Percentiles rank a stretch among this genome's conserved stretches.
Evolutionary conservation across 2,113 vertebrate species (phyloP).

Genomic region (Sturnira hondurensis): DNA sequence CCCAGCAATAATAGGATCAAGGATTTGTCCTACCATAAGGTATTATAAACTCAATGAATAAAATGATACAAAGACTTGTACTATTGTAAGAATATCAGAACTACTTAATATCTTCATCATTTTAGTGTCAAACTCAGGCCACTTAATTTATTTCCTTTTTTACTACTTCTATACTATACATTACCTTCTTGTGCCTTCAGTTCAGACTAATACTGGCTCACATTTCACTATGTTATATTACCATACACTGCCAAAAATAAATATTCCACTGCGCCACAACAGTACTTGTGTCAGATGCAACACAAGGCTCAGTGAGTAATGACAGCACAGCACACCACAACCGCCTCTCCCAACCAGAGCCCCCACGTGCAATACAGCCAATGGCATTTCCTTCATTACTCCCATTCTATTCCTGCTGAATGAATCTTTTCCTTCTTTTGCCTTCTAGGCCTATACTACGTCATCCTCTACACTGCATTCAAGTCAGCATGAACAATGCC

Average conservation of each 20-base stretch:
- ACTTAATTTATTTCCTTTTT: not conserved
- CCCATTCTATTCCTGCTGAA: not conserved
- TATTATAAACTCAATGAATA: not conserved
- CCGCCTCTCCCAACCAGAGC: not conserved
- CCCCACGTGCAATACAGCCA: not conserved
- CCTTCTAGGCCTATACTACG: not conserved
- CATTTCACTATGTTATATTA: not conserved
- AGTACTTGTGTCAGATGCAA: not conserved
- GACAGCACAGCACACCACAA: not conserved
- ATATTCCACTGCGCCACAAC: not conserved
- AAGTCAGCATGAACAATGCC: not conserved
- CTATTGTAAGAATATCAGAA: conserved; percentile 9
- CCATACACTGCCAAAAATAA: conserved; percentile 14
- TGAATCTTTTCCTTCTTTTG: not conserved
- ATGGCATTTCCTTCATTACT: not conserved
- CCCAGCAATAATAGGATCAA: not conserved
- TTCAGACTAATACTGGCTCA: conserved; percentile 10
- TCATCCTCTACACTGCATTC: not conserved
- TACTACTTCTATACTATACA: not conserved
- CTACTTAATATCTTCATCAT: not conserved
- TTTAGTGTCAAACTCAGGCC: not conserved
- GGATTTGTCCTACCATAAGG: not conserved
- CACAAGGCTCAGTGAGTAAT: not conserved
- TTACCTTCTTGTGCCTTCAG: not conserved
- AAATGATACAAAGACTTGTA: not conserved